These are phyloP conservation scores for Hydra vulgaris DNA, from an alignment of 30 jellyfish, hydroid and myxozoan genomes.

Conservation along the genomic window DNA sequence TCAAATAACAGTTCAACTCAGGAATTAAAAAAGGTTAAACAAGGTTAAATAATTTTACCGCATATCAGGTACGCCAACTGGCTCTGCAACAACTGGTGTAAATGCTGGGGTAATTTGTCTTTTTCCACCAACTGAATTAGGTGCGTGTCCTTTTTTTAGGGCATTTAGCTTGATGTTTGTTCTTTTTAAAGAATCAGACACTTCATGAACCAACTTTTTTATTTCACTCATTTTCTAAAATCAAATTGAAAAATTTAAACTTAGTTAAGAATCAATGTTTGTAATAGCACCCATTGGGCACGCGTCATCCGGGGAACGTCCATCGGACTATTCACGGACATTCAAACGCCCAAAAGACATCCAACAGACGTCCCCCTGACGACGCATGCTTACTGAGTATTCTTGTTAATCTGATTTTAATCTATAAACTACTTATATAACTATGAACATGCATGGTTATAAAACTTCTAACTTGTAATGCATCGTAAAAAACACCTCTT, in stretches of 20 bases:
- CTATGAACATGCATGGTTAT: not conserved
- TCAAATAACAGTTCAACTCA: not conserved
- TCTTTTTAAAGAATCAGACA: slow-evolving; percentile 56
- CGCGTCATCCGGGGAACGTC: no score
- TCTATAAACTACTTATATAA: no score
- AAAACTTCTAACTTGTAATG: slow-evolving; percentile 38
- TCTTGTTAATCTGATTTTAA: no score
- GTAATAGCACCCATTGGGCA: no score
- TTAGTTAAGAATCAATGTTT: no score
- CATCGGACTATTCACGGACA: no score
- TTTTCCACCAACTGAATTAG: slow-evolving; percentile 40
- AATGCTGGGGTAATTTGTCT: slow-evolving; percentile 90
- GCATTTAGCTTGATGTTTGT: slow-evolving; percentile 66
- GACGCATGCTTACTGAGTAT: no score
- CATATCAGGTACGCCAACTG: slow-evolving; percentile 93
- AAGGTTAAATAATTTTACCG: slow-evolving; percentile 27
- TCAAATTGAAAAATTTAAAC: not conserved
- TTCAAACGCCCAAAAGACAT: no score
- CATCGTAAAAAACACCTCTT: slow-evolving; percentile 5
- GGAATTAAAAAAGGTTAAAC: not conserved
- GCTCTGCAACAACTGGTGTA: slow-evolving; percentile 95
- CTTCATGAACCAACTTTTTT: slow-evolving; percentile 81
- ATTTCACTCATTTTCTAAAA: slow-evolving; percentile 88
- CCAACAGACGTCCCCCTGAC: no score
- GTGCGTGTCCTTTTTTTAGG: slow-evolving; percentile 37